phyloP scores from a whole-genome alignment of 2,113 vertebrate genomes.

The Menidia beryllina region DNA sequence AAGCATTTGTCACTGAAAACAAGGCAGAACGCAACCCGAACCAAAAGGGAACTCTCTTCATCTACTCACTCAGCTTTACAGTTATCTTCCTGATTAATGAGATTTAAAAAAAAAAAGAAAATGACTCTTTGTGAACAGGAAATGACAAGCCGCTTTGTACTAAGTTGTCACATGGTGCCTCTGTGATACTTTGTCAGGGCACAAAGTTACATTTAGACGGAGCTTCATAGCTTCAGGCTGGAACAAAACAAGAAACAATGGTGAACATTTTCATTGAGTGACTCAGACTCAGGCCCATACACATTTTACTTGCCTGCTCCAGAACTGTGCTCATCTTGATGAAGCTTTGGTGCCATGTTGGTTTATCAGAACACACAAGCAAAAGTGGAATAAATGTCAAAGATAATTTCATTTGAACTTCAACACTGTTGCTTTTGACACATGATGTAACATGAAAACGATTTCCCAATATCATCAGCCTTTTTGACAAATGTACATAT shows the following conservation, averaged over 20 bases:
- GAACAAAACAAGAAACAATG: constrained; percentile 39
- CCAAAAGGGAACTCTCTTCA: constrained; percentile 35
- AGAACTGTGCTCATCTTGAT: constrained; percentile 4
- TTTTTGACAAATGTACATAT: too few species aligned
- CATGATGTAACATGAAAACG: too few species aligned
- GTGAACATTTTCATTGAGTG: constrained; percentile 35
- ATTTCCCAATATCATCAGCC: background rate
- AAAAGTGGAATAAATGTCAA: constrained; percentile 5
- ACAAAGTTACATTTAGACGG: constrained; percentile 39
- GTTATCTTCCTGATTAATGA: constrained; percentile 48
- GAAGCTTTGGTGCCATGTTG: constrained; percentile 44
- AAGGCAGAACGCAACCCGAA: constrained; percentile 50
- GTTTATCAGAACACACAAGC: constrained; percentile 7
- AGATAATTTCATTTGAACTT: constrained; percentile 19
- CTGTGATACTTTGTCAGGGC: constrained; percentile 10
- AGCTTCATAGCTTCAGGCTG: constrained; percentile 7
- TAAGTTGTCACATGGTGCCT: background rate
- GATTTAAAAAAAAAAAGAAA: background rate
- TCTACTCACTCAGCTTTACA: constrained; percentile 54
- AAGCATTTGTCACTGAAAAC: constrained; percentile 67
- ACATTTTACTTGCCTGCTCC: constrained; percentile 42
- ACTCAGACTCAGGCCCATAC: constrained; percentile 34
- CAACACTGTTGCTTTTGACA: constrained; percentile 41
- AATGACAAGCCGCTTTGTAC: too few species aligned
- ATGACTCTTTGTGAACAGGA: too few species aligned